Percentiles rank a stretch among this genome's conserved stretches.
Conservation (phyloP, 2,797 vertebrate species). For the Urosaurus nigricauda region DNA sequence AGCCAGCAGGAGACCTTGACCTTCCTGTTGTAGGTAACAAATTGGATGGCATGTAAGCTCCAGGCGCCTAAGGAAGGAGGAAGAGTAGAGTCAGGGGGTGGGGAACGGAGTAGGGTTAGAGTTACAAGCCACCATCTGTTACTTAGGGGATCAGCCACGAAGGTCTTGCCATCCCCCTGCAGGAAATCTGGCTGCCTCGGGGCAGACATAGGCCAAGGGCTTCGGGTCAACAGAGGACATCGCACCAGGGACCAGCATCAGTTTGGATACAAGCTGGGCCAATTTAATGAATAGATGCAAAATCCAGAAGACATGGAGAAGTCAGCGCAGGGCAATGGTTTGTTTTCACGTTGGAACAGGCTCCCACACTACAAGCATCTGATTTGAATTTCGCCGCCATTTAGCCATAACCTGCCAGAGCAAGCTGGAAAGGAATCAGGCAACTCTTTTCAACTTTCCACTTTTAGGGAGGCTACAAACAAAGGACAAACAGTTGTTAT, state of each 20-base stretch:
- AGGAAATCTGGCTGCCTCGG: slow-evolving; percentile 58
- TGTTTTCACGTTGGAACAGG: slow-evolving; percentile 18
- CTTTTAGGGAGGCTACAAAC: not conserved
- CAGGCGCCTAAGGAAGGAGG: slow-evolving; percentile 75
- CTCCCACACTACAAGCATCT: not conserved
- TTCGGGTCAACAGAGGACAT: slow-evolving; percentile 25
- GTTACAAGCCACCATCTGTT: slow-evolving; percentile 91
- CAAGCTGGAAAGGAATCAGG: not conserved
- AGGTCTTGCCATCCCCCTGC: slow-evolving; percentile 79
- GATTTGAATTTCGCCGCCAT: slow-evolving; percentile 32
- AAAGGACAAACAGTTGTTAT: not conserved
- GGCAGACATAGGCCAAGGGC: slow-evolving; percentile 15
- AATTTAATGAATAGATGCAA: not conserved
- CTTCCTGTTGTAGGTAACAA: slow-evolving; percentile 80
- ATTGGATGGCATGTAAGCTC: slow-evolving; percentile 77
- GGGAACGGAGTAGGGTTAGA: slow-evolving; percentile 80
- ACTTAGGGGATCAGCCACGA: slow-evolving; percentile 83
- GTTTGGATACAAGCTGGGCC: not conserved
- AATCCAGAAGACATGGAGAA: rapidly evolving
- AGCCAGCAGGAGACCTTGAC: slow-evolving; percentile 79
- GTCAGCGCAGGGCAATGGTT: not conserved
- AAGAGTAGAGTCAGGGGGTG: slow-evolving; percentile 77
- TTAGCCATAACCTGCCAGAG: slow-evolving; percentile 33
- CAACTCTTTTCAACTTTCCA: too few relatives aligned
- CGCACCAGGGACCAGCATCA: not conserved